Evolutionary conservation across 1,140 invertebrate species (phyloP).

Genomic region (Drosophila parabipectinata): DNA sequence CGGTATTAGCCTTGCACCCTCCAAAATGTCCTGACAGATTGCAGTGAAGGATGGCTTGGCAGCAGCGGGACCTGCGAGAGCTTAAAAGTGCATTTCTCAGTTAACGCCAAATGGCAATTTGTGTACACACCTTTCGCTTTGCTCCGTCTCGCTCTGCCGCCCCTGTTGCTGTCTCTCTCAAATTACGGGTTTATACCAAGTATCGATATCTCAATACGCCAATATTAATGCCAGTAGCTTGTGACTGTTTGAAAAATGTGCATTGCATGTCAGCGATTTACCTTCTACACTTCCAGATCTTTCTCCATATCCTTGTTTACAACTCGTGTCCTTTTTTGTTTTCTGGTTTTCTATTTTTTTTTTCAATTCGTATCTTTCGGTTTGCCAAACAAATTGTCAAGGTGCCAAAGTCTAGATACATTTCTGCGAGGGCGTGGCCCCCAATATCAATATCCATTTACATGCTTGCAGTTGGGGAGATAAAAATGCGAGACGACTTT

Average conservation of each 20-base stretch:
- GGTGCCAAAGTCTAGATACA: conserved; percentile 59
- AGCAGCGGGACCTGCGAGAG: conserved; percentile 27
- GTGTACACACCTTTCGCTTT: conserved; percentile 53
- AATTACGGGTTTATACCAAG: conserved; percentile 52
- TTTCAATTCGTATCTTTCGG: conserved; percentile 49
- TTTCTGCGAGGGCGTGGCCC: conserved; percentile 27
- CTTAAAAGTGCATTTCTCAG: conserved; percentile 81
- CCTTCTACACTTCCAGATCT: conserved; percentile 46
- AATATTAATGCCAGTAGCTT: conserved; percentile 64
- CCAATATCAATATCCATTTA: conserved; percentile 75
- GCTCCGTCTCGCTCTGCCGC: conserved; percentile 7
- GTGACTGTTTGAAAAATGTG: conserved; percentile 73
- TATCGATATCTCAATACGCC: conserved; percentile 55
- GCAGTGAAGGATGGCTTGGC: conserved; percentile 45
- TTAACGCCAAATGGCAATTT: conserved; percentile 76
- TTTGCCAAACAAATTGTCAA: conserved; percentile 70
- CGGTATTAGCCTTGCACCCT: neutral
- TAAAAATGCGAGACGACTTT: conserved; percentile 41
- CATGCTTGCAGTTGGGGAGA: conserved; percentile 39
- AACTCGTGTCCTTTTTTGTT: conserved; percentile 4
- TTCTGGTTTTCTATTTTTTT: neutral
- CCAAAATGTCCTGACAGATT: conserved; percentile 68
- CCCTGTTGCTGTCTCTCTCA: conserved; percentile 23
- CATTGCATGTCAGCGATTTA: conserved; percentile 72
- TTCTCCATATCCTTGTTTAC: conserved; percentile 9